phyloP scores from a whole-genome alignment of 2,797 vertebrate species.

The Phalanger gymnotis region DNA sequence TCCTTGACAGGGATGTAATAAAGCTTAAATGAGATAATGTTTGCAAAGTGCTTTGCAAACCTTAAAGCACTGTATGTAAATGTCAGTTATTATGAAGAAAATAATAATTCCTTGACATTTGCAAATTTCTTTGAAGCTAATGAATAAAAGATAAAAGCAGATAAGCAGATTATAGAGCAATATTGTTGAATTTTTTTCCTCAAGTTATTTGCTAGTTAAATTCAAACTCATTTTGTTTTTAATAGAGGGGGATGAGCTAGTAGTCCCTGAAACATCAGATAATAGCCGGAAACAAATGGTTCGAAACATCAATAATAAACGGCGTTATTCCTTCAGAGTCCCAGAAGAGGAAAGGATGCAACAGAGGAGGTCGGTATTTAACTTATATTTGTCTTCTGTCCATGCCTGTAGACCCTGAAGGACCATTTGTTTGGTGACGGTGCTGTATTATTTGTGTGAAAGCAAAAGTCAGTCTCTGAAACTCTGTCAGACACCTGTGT shows the following conservation, averaged over 20 bases:
- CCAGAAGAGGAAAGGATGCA: conserved; percentile 97
- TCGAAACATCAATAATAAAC: conserved; percentile 96
- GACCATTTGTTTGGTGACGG: conserved; percentile 8
- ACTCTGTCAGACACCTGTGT: conserved; percentile 41
- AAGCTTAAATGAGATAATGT: background rate
- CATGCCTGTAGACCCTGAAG: conserved; percentile 58
- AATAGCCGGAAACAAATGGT: conserved; percentile 99
- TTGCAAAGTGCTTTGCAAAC: background rate
- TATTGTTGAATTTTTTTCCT: conserved; percentile 9
- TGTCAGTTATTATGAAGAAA: background rate
- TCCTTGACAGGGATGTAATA: background rate
- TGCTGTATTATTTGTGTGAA: background rate
- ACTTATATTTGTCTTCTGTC: conserved; percentile 64
- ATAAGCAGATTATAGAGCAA: conserved; percentile 16
- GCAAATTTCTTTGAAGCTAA: background rate
- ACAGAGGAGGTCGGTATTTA: conserved; percentile 91
- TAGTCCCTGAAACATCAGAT: conserved; percentile 98
- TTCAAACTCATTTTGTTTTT: conserved; percentile 10
- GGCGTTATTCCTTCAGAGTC: conserved; percentile 96
- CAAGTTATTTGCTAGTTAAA: background rate
- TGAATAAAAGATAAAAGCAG: conserved; percentile 18
- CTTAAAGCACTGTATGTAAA: background rate
- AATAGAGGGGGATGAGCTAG: conserved; percentile 97
- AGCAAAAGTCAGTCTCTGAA: conserved; percentile 57
- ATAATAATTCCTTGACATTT: background rate